phyloP scores from a whole-genome alignment of 2,888 invertebrate species.

The Ochlodes sylvanus region DNA sequence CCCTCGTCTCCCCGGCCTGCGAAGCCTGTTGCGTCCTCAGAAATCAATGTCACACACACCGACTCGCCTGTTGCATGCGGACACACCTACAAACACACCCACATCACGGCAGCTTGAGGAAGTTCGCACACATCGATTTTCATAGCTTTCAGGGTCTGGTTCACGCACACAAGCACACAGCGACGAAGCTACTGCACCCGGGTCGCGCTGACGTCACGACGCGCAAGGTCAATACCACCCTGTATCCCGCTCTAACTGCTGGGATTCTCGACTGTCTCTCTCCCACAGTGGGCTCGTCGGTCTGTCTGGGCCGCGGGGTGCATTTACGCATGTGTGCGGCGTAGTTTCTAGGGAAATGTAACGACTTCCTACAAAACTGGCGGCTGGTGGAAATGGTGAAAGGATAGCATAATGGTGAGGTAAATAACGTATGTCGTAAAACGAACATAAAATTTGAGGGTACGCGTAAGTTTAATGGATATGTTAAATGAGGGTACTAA shows the following conservation, averaged over 20 bases:
- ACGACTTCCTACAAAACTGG: conserved; percentile 38
- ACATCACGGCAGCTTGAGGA: conserved; percentile 34
- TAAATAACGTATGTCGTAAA: conserved; percentile 1
- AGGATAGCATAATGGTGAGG: conserved; percentile 26
- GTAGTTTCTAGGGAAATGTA: conserved; percentile 36
- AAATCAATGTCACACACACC: conserved; percentile 77
- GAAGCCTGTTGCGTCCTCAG: conserved; percentile 66
- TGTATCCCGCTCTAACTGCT: conserved; percentile 53
- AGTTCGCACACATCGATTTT: conserved; percentile 47
- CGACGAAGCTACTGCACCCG: conserved; percentile 74
- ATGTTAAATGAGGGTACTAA: too few relatives aligned
- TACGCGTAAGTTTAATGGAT: too few relatives aligned
- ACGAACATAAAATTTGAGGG: not conserved
- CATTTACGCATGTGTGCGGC: conserved; percentile 45
- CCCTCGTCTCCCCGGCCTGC: conserved; percentile 3
- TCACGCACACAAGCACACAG: conserved; percentile 69
- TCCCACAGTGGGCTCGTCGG: conserved; percentile 64
- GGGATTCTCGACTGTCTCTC: conserved; percentile 48
- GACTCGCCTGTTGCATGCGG: conserved; percentile 63
- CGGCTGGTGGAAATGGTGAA: conserved; percentile 12
- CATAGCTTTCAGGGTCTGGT: conserved; percentile 75
- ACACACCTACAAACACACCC: conserved; percentile 37
- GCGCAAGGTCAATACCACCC: conserved; percentile 83
- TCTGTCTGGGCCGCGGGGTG: conserved; percentile 69
- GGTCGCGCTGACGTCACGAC: conserved; percentile 86